A percentile compares a stretch with the other conserved stretches of the same genome.
Evolutionary conservation across 37 sponge, comb jelly and placozoan genomes (phyloP).

Genomic region (Hexactinellida sp.): DNA sequence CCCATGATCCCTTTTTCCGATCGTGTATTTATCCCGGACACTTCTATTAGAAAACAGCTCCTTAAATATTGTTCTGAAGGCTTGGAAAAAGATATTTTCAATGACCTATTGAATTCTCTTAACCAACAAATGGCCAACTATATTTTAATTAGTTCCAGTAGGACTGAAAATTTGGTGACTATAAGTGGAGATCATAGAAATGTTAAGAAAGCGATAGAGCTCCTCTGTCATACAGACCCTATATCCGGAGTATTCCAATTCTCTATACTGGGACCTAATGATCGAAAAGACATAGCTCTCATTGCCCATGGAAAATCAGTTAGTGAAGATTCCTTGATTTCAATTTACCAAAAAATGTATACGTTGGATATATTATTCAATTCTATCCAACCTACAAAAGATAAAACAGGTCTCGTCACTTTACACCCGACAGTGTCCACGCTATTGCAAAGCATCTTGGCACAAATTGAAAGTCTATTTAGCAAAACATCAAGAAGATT

Average conservation of each 20-base stretch:
- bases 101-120: conserved; percentile 1
- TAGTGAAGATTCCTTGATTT: not conserved
- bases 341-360: not conserved
- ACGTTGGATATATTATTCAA: conserved; percentile 5
- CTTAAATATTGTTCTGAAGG: conserved; percentile 8
- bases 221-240: not conserved
- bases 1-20: not conserved
- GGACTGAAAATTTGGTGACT: not conserved
- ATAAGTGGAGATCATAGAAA: not conserved
- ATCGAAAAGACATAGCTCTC: not conserved
- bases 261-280: not conserved
- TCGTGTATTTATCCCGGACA: conserved; percentile 9
- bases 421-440: not conserved
- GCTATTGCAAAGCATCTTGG: not conserved
- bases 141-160: not conserved
- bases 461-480: not conserved
- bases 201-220: not conserved
- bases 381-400: conserved; percentile 12
- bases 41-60: conserved; percentile 6
- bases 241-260: conserved; percentile 14
- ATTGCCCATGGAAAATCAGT: not conserved
- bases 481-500: not conserved
- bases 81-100: not conserved
- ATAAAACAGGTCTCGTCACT: not conserved
- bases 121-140: not conserved